Conservation (phyloP, 2,888 invertebrate genomes). For the Tigriopus californicus region DNA sequence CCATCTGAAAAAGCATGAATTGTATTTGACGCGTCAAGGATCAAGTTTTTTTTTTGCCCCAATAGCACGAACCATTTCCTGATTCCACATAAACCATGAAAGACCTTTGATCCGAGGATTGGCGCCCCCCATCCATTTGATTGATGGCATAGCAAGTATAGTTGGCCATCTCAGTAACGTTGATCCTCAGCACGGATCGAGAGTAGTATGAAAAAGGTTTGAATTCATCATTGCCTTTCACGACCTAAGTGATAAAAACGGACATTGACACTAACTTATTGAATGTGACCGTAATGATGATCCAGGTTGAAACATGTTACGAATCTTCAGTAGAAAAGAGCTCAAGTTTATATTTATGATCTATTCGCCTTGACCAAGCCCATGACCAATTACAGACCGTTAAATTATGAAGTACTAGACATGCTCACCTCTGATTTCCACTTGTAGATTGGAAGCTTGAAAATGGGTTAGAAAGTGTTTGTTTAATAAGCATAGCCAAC, state of each 20-base stretch:
- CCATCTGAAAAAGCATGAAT: background rate
- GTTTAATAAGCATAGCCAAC: background rate
- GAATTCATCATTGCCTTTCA: slow-evolving; percentile 17
- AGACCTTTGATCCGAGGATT: slow-evolving; percentile 5
- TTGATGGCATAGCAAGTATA: slow-evolving; percentile 23
- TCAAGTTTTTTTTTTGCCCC: background rate
- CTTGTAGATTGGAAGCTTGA: background rate
- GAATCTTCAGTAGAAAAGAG: too few species aligned
- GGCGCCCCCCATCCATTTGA: slow-evolving; percentile 2
- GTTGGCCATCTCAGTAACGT: slow-evolving; percentile 23
- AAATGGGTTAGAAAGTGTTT: background rate
- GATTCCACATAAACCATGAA: slow-evolving; percentile 7
- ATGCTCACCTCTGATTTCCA: background rate
- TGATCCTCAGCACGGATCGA: slow-evolving; percentile 23
- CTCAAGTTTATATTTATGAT: too few species aligned
- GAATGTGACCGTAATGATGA: background rate
- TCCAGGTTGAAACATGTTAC: too few species aligned
- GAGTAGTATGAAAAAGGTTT: slow-evolving; percentile 20
- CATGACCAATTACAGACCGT: background rate
- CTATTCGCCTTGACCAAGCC: too few species aligned
- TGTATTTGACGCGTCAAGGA: background rate
- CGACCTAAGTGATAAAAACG: background rate
- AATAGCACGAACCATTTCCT: too few species aligned
- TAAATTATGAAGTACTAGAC: background rate
- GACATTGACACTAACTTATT: background rate